Base-by-base conservation (phyloP, 2,888 invertebrate genomes). In the Hipparchia semele region DNA sequence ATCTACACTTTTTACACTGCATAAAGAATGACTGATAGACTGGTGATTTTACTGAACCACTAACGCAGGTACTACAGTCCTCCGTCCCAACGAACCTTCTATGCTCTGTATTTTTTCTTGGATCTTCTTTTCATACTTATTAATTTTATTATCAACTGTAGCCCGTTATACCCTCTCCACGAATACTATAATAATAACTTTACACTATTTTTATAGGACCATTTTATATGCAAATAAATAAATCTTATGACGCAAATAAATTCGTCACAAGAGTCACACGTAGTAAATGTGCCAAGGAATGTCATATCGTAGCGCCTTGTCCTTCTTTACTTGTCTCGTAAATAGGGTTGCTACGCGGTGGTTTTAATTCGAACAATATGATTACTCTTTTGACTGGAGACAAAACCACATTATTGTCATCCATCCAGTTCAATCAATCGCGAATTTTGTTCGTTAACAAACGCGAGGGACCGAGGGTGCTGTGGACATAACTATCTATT, bases 281-380 rank as follows among this genome's bases (percentile, higher is more conserved):
- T 58, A 51, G 39, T 59, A 65, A 69, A 70, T 70, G 66, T 69
- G 73, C 69, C 69, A 66, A 70, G 73, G 69, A 70, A 73, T 73
- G 73, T 39, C 39, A 39, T 60, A 73, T 70, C 66, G 69, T 66
- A 70, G 51, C 53, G 60, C 68, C 72, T 59, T 61, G 72, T 65
- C 72, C 58, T 65, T 69, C 53, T 73, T 54, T 65, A 70, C 60
- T 60, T 39, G 39, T 39, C 39, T 39, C 69, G 69, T 65, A 45
- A 69, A 39, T 61, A 61, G 46, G 61, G 61, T 45, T 61, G 61
- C 61, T 39, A 60, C 12, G 10, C 61, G 10, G 10, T 39, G 59
- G 39, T 60, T 33, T 9, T 10, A 60, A 2, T 59, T 33, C 49
- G 49, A 1, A 6, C 7, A 6, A 6, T 49, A 49, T 49, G 6